phyloP scores from a whole-genome alignment of 2,888 invertebrate species.

The Ormyrus pomaceus region DNA sequence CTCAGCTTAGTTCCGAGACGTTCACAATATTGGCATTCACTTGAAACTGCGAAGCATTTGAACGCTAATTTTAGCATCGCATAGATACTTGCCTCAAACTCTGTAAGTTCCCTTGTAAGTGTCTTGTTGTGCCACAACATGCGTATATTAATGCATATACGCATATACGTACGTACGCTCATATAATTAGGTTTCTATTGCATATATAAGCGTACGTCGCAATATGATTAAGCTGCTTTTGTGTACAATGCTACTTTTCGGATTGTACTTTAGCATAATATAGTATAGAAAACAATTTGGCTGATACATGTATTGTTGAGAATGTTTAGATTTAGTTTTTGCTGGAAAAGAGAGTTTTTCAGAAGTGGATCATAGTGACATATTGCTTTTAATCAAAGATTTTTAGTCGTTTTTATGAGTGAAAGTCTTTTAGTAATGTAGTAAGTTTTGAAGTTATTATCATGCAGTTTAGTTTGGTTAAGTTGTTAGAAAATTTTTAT shows the following conservation, averaged over 20 bases:
- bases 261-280: constrained; percentile 2
- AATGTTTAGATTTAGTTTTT: constrained; percentile 13
- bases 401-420: too few relatives aligned
- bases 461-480: too few relatives aligned
- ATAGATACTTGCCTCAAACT: constrained; percentile 58
- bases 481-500: too few relatives aligned
- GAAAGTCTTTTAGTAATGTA: too few relatives aligned
- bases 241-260: constrained; percentile 53
- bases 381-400: too few relatives aligned
- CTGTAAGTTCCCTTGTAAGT: constrained; percentile 63
- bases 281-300: constrained; percentile 24
- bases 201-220: constrained; percentile 23
- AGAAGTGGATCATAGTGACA: constrained; percentile 8
- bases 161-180: constrained; percentile 22
- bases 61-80: constrained; percentile 52
- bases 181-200: constrained; percentile 16
- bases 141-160: neutral
- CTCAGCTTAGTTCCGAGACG: constrained; percentile 35
- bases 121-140: constrained; percentile 35
- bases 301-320: constrained; percentile 5
- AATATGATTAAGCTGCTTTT: constrained; percentile 49
- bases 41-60: constrained; percentile 44
- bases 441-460: too few relatives aligned
- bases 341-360: constrained; percentile 17
- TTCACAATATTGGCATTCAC: constrained; percentile 44